Evolutionary conservation across 2,888 invertebrate genomes (phyloP).

Genomic region (Sepiola atlantica): DNA sequence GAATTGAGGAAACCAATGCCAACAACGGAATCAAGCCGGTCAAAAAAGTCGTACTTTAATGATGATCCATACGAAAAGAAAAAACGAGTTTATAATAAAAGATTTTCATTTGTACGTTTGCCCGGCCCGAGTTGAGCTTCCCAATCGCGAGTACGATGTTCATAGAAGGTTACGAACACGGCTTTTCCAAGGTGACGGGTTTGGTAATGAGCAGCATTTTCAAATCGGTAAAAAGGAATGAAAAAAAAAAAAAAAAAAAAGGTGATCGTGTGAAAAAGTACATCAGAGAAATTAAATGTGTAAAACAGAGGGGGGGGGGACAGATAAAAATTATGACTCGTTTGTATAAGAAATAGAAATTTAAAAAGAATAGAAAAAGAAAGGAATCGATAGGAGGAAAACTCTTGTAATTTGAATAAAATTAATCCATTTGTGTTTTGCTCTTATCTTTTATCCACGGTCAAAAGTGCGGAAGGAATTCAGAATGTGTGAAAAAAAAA

Average conservation of each 20-base stretch:
- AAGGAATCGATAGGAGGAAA: background rate
- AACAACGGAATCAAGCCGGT: no score
- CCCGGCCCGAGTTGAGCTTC: no score
- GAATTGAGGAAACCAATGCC: no score
- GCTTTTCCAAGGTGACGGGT: no score
- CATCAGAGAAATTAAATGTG: background rate
- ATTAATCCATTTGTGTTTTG: background rate
- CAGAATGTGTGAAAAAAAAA: background rate
- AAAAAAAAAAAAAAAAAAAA: background rate
- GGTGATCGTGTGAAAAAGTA: background rate
- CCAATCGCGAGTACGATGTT: no score
- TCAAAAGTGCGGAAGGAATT: background rate
- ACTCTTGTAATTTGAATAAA: no score
- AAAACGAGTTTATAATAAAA: no score
- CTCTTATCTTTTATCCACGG: background rate
- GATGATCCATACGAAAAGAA: no score
- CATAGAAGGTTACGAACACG: no score
- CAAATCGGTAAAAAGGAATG: background rate
- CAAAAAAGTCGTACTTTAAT: no score
- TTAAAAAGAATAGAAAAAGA: background rate
- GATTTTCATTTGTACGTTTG: no score
- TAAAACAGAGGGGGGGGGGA: background rate
- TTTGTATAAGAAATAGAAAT: background rate
- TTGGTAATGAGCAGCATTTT: background rate
- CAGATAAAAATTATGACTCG: background rate